These are phyloP conservation scores for Cryptoblepharus egeriae DNA, from an alignment of 2,797 vertebrate species.

Conservation along the genomic window DNA sequence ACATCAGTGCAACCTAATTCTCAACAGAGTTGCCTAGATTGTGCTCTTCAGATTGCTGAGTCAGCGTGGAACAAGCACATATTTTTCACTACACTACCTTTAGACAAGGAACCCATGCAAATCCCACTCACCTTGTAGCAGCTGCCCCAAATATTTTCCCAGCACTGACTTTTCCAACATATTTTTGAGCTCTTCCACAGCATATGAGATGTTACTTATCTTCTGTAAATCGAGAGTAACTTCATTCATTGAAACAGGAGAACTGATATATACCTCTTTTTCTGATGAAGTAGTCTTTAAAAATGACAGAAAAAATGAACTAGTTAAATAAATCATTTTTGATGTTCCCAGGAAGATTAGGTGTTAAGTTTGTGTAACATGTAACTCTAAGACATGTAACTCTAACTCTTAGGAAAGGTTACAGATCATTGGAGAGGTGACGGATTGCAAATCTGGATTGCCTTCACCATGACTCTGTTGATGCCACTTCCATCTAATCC, in stretches of 20 bases:
- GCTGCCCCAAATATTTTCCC: conserved; percentile 31
- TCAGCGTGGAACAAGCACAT: background rate
- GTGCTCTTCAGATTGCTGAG: too few relatives aligned
- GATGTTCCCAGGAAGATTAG: background rate
- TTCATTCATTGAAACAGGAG: conserved; percentile 33
- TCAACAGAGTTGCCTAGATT: too few relatives aligned
- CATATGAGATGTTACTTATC: conserved; percentile 48
- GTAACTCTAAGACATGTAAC: background rate
- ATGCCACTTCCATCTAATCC: too few relatives aligned
- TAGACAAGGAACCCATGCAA: background rate
- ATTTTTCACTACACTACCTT: background rate
- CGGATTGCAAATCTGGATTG: too few relatives aligned
- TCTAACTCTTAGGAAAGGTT: too few relatives aligned
- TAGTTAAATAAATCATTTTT: background rate
- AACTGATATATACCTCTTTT: conserved; percentile 18
- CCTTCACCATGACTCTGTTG: too few relatives aligned
- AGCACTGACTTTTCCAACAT: conserved; percentile 53
- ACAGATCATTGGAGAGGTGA: background rate
- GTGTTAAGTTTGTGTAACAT: background rate
- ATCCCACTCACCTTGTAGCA: conserved; percentile 51
- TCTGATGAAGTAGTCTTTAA: conserved; percentile 47
- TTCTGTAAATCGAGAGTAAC: conserved; percentile 47
- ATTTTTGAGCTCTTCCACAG: conserved; percentile 65
- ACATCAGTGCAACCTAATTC: too few relatives aligned
- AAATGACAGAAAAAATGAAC: conserved; percentile 19